Base-by-base conservation (phyloP, 2,888 invertebrate species). In the Drosophila subquinaria region DNA sequence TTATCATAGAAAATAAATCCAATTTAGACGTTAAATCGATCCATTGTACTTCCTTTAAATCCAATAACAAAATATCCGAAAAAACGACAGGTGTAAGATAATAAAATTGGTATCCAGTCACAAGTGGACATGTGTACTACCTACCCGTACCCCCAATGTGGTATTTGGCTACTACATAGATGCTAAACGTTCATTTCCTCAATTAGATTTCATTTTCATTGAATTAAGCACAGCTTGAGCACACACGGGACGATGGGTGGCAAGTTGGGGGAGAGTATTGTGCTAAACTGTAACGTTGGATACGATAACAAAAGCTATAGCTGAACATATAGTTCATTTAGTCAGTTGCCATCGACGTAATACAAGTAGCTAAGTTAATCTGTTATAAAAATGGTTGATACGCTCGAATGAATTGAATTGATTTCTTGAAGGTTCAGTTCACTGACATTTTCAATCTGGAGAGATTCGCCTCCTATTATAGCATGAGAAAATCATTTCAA, bases 151-250 rank as follows among this genome's bases (percentile, higher is more conserved):
- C 40, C 17, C 6, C 17, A 10, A n/a, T 51, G 43, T 20, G 6
- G n/a, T 17, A 55, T 27, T 36, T 15, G 36, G 13, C 67, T 4
- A 27, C 27, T 27, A 27, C 5, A 27, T 57, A 61, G 59, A 47
- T 61, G 57, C 72, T 84, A 84, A 84, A 88, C 87, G 84, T 73
- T 83, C 76, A 88, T 84, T 84, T 84, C 89, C 84, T 84, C 84
- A 84, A 84, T 84, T 84, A 79, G 69, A 76, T 63, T 70, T 85
- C 57, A 61, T 76, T 85, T 70, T 74, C 72, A 74, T 73, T 67
- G 64, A 66, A 66, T 61, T 60, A 69, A 61, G 64, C 69, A 3
- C 50, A 50, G 51, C 35, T 56, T n/a, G 36, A 6, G 13, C 11
- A 2, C 43, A 27, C 23, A 30, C 52, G 42, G 61, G 53, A 9